A percentile compares a stretch with the other conserved stretches of the same genome.
phyloP scores from a whole-genome alignment of 1,140 invertebrate species.

The Hycleus phaleratus region DNA sequence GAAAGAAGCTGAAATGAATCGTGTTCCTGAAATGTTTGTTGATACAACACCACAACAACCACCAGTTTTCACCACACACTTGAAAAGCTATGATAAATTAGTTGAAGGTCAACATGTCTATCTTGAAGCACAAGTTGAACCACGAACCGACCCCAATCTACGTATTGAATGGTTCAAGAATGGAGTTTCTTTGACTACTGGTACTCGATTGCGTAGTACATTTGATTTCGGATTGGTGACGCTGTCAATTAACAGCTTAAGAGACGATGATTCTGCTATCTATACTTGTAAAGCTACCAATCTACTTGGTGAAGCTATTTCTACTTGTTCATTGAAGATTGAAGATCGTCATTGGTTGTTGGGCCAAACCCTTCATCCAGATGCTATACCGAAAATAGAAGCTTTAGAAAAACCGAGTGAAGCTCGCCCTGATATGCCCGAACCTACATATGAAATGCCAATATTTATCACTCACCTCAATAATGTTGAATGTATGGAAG shows the following conservation, averaged over 20 bases:
- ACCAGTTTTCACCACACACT: slow-evolving; percentile 84
- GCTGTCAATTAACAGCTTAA: slow-evolving; percentile 76
- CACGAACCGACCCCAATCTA: slow-evolving; percentile 90
- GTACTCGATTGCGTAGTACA: slow-evolving; percentile 76
- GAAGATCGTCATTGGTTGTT: slow-evolving; percentile 80
- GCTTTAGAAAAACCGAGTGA: slow-evolving; percentile 73
- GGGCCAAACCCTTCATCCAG: slow-evolving; percentile 82
- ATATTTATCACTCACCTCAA: slow-evolving; percentile 87
- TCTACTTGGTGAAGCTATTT: slow-evolving; percentile 81
- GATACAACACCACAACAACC: slow-evolving; percentile 75
- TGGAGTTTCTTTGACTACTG: slow-evolving; percentile 74
- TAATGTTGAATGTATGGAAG: slow-evolving; percentile 83
- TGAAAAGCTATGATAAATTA: slow-evolving; percentile 78
- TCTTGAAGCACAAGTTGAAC: slow-evolving; percentile 91
- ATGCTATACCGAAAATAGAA: slow-evolving; percentile 79
- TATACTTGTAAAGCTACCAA: slow-evolving; percentile 92
- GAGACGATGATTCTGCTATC: slow-evolving; percentile 85
- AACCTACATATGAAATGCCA: slow-evolving; percentile 73
- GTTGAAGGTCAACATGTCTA: slow-evolving; percentile 85
- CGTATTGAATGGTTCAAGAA: slow-evolving; percentile 91
- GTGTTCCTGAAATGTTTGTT: slow-evolving; percentile 75
- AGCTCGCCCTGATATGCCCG: slow-evolving; percentile 53
- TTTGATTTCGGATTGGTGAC: slow-evolving; percentile 93
- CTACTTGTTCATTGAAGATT: slow-evolving; percentile 84
- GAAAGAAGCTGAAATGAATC: slow-evolving; percentile 82